A percentile compares a stretch with the other conserved stretches of the same genome.
Conservation (phyloP, 2,113 vertebrate species). For the Trachemys scripta region DNA sequence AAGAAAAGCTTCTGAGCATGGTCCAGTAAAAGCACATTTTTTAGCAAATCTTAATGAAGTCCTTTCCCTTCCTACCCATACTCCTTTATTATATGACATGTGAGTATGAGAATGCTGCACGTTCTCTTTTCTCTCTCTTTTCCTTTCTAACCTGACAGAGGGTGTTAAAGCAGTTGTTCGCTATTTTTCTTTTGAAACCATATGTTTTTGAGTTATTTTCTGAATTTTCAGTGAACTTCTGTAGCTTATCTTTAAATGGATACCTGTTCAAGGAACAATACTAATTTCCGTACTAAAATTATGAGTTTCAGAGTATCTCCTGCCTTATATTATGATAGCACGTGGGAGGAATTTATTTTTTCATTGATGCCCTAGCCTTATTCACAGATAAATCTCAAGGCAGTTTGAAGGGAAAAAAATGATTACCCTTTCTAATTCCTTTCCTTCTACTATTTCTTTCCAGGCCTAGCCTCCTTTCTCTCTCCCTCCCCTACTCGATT, state of each 20-base stretch:
- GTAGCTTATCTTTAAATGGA: too few relatives aligned
- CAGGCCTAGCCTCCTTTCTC: too few relatives aligned
- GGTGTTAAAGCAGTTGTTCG: background rate
- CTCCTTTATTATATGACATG: background rate
- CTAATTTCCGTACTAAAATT: background rate
- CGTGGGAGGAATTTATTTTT: fast-evolving
- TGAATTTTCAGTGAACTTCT: too few relatives aligned
- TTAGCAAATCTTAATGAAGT: background rate
- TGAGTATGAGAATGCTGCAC: background rate
- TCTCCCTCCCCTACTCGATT: background rate
- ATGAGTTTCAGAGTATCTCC: background rate
- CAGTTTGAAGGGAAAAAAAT: background rate
- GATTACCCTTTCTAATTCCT: background rate
- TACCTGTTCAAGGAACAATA: too few relatives aligned
- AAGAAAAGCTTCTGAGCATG: background rate
- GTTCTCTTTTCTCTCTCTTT: background rate
- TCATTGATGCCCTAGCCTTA: background rate
- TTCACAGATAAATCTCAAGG: background rate
- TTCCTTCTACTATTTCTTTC: background rate
- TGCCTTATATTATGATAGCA: background rate
- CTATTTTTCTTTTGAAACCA: too few relatives aligned
- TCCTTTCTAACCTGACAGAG: background rate
- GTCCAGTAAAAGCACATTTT: background rate
- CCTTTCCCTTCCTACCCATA: background rate
- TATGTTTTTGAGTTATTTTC: too few relatives aligned